Evolutionary conservation across 2,888 invertebrate species (phyloP).

Genomic region (Lithophane semibrunnea): DNA sequence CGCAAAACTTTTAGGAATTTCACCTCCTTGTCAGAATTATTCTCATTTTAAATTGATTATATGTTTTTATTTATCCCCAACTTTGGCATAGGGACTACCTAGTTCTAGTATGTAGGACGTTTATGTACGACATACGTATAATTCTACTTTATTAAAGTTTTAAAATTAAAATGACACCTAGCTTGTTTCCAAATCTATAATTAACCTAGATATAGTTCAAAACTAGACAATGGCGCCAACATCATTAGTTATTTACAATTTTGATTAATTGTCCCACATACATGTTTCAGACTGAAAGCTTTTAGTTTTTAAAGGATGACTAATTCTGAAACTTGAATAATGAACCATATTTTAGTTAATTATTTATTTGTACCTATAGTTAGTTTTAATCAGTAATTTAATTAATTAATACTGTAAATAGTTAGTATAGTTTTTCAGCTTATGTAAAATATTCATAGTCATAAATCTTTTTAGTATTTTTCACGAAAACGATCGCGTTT

Average conservation of each 20-base stretch:
- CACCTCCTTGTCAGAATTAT: neutral
- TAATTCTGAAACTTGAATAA: neutral
- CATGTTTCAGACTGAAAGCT: constrained; percentile 24
- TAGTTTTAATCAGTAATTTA: too few species aligned
- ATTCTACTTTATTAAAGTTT: too few species aligned
- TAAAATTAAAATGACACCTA: neutral
- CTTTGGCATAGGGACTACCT: too few species aligned
- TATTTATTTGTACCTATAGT: too few species aligned
- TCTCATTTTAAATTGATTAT: too few species aligned
- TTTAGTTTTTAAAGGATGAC: constrained; percentile 25
- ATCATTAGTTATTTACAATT: constrained; percentile 31
- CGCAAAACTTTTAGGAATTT: neutral
- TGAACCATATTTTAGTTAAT: neutral
- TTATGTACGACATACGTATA: too few species aligned
- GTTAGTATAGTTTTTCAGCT: too few species aligned
- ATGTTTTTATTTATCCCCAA: too few species aligned
- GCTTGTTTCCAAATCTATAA: neutral
- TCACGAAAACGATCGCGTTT: neutral
- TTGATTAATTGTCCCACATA: constrained; percentile 17
- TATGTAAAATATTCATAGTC: too few species aligned
- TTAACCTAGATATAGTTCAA: constrained; percentile 29
- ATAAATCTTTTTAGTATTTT: neutral
- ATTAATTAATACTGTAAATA: too few species aligned
- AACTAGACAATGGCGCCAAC: neutral
- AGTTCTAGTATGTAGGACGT: too few species aligned